phyloP scores from a whole-genome alignment of 92 coral and sea anemone genomes.

The Siderastrea radians region DNA sequence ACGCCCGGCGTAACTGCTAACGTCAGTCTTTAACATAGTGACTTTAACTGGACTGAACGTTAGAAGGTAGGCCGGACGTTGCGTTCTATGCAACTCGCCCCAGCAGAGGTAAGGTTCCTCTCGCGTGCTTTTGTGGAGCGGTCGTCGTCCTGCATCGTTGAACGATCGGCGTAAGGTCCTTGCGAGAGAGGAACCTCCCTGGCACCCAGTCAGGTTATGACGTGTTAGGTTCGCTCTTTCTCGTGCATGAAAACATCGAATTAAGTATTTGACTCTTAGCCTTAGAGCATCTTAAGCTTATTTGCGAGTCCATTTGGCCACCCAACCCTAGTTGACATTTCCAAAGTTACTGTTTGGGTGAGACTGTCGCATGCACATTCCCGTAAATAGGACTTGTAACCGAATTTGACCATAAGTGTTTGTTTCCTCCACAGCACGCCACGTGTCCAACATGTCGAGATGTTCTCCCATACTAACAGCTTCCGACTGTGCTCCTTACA shows the following conservation, averaged over 20 bases:
- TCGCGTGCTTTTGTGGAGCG: no score
- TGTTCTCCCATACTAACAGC: conserved; percentile 42
- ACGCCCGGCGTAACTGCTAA: no score
- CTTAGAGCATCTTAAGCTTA: background rate
- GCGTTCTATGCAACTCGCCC: no score
- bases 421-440: conserved; percentile 31
- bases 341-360: background rate
- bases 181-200: no score
- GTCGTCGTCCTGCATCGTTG: no score
- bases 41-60: no score
- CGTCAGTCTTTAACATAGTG: no score
- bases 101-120: no score
- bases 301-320: background rate
- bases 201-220: no score
- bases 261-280: background rate
- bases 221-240: no score
- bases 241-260: background rate
- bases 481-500: background rate
- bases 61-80: no score
- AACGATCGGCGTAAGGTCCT: no score
- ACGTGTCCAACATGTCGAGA: conserved; percentile 55
- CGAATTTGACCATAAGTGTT: background rate
- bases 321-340: background rate
- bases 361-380: background rate
- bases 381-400: background rate